Evolutionary conservation across 2,888 invertebrate genomes (phyloP), one percentile per base, ranked within the genome.

Genomic region (Cantharis nigra): DNA sequence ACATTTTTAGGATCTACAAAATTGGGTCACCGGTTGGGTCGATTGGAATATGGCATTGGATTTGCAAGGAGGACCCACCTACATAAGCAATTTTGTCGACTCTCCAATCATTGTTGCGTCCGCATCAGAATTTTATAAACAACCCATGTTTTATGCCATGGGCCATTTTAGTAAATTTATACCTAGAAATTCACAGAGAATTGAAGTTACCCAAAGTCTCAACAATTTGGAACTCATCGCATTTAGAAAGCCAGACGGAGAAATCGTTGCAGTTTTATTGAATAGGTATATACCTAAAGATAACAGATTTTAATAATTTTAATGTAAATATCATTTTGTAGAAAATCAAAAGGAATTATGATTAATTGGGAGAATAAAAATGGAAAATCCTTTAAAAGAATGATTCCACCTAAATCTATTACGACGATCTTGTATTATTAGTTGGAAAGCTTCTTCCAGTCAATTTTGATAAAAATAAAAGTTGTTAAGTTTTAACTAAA

Each of bases 21-120:
- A 95, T 86, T 94, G 92, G 89, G 93, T 94, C 0, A 91, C 91
- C 18, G 97, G 95, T 1, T 98, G 97, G 97, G 91, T 95, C 0
- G 97, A 98, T 87, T 98, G 97, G 97, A 98, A 98, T 87, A 88
- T 97, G 72, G 94, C 93, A 16, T 87, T 98, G 18, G 90, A 96
- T 85, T 87, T 90, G 75, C 80, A 85, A 0, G 97, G 97, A 16
- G 96, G 97, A 0, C 97, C 97, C 0, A 96, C 94, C 85, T 96
- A 94, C 92, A 92, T 92, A 0, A 84, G 90, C 7, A 96, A 97
- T 87, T 92, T 90, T 83, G 95, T 96, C 0, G 97, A 98, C 87
- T 90, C 96, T 0, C 92, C 97, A 0, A 93, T 98, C 72, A 90
- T 94, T 76, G 91, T 94, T 0, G 84, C 89, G 2, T 86, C 87